These are phyloP conservation scores for Nannobrachium achirus DNA, from an alignment of 2,113 vertebrate species.

Conservation along the genomic window DNA sequence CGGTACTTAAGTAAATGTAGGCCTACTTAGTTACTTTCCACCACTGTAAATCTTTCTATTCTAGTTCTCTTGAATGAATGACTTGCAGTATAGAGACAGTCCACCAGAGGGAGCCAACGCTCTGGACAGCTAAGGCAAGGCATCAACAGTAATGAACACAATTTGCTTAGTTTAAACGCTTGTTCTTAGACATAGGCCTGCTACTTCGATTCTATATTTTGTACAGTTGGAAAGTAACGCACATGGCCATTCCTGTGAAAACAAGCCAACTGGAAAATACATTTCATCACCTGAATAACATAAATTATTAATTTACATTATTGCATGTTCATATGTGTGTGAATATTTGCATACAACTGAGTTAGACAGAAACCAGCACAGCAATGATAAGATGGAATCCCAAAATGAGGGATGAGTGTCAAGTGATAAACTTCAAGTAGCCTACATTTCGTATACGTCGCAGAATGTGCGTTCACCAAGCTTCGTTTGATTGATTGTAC, in stretches of 20 bases:
- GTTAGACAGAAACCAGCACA: conserved; percentile 51
- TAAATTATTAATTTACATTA: conserved; percentile 14
- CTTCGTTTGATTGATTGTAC: conserved; percentile 8
- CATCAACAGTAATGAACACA: background rate
- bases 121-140: conserved; percentile 41
- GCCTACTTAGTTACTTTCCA: no score
- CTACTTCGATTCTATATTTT: no score
- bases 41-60: no score
- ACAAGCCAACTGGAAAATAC: conserved; percentile 11
- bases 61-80: background rate
- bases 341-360: conserved; percentile 27
- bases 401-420: background rate
- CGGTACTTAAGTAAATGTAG: no score
- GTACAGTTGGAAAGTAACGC: conserved; percentile 36
- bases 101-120: conserved; percentile 63
- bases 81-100: background rate
- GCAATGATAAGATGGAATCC: conserved; percentile 34
- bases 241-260: conserved; percentile 21
- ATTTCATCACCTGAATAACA: conserved; percentile 38
- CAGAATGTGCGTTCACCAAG: conserved; percentile 16
- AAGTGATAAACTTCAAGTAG: conserved; percentile 49
- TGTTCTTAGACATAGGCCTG: conserved; percentile 24
- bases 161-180: conserved; percentile 57
- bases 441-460: conserved; percentile 4
- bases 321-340: background rate